phyloP scores from a whole-genome alignment of 2,888 invertebrate species.

The Protodeltote pygarga region DNA sequence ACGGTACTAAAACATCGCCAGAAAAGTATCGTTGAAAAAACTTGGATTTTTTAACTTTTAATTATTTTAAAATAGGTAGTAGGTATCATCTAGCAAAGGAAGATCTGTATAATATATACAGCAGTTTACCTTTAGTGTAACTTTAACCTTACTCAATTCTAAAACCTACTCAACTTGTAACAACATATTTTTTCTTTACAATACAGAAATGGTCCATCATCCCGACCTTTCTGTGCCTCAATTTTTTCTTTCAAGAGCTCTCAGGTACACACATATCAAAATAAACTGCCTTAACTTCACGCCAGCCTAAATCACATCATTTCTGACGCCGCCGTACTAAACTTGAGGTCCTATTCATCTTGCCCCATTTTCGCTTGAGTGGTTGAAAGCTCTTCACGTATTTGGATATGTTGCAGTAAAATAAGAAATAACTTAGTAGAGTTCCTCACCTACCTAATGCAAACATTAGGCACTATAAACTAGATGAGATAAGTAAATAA shows the following conservation, averaged over 20 bases:
- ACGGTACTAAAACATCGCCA: too few species aligned
- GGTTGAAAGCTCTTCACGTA: conserved; percentile 27
- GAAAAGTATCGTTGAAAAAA: too few species aligned
- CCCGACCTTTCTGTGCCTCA: conserved; percentile 23
- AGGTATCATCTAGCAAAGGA: too few species aligned
- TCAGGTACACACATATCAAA: conserved; percentile 45
- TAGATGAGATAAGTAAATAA: too few species aligned
- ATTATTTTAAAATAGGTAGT: too few species aligned
- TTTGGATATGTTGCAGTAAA: conserved; percentile 20
- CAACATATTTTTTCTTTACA: conserved; percentile 19
- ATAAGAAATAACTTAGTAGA: conserved; percentile 5
- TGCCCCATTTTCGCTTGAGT: conserved; percentile 28
- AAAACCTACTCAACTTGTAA: conserved; percentile 16
- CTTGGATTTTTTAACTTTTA: too few species aligned
- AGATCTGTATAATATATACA: too few species aligned
- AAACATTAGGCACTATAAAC: background rate
- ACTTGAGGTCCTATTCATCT: conserved; percentile 42
- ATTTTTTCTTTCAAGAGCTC: conserved; percentile 38
- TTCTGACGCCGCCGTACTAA: conserved; percentile 35
- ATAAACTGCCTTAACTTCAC: conserved; percentile 43
- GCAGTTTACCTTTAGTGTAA: too few species aligned
- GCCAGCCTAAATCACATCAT: conserved; percentile 46
- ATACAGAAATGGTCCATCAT: conserved; percentile 38
- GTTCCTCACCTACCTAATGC: background rate
- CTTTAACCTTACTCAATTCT: conserved; percentile 2